Base-by-base conservation (phyloP, 1,140 invertebrate species). In the Penaeus vannamei region DNA sequence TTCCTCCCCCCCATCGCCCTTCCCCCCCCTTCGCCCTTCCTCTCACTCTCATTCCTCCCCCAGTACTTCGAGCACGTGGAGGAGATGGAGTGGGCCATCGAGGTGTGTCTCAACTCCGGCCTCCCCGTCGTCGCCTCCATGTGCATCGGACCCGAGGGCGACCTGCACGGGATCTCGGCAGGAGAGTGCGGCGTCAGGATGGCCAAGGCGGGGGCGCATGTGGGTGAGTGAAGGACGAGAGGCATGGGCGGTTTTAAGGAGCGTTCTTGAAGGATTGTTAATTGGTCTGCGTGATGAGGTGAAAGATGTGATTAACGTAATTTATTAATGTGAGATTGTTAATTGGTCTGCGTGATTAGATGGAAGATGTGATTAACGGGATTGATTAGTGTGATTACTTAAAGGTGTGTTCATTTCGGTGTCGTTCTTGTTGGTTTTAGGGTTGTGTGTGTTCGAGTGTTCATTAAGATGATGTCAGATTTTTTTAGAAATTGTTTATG, bases 61-160 rank as follows among this genome's bases (percentile, higher is more conserved):
- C 91, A 94, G 93, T 94, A 94, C 90, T 94, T 93, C 89, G 93
- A 94, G 89, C 93, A 94, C 88, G 92, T 94, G 10, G 93, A 94
- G 90, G 93, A 94, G 87, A 93, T 93, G 77, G 93, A 93, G 86
- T 93, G 93, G 93, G 93, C 93, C 7, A 93, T 94, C 79, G 92
- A 93, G 85, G 92, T 92, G 10, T 92, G 92, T 81, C 91, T 91
- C 53, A 90, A 91, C 62, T 92, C 91, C 5, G 89, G 90, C 17
- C 84, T 92, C 23, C 92, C 93, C 0, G 93, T 94, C 12, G 93
- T 92, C 22, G 91, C 93, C 8, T 92, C 92, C 84, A 93, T 94
- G 93, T 94, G 93, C 87, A 94, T 94, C 46, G 93, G 93, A 61
- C 92, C 93, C 12, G 91, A 94, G 69, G 93, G 93, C 17, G 93